Conservation (phyloP, 2,113 vertebrate species). For the Toxotes jaculatrix region DNA sequence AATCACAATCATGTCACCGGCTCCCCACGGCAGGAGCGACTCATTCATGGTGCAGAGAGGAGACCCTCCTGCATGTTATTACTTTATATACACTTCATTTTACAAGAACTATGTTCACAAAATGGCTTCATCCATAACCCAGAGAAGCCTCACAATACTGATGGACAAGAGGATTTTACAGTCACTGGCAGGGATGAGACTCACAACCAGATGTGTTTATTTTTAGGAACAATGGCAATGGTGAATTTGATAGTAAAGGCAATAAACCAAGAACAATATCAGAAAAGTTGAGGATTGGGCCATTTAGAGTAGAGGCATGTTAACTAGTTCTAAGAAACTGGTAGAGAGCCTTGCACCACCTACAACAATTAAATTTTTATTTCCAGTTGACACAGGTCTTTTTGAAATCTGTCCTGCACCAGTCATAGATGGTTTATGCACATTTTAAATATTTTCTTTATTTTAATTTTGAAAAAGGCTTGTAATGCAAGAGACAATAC, state of each 20-base stretch:
- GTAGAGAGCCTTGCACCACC: slow-evolving; percentile 27
- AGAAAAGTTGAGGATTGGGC: slow-evolving; percentile 21
- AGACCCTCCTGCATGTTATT: slow-evolving; percentile 81
- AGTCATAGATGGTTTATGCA: background rate
- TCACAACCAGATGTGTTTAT: slow-evolving; percentile 13
- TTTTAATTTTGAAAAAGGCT: background rate
- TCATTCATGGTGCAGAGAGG: slow-evolving; percentile 84
- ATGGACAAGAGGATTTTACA: slow-evolving; percentile 53
- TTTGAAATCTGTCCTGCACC: slow-evolving; percentile 1
- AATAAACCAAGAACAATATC: background rate
- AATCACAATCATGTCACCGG: slow-evolving; percentile 87
- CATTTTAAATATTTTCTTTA: background rate
- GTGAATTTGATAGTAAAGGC: slow-evolving; percentile 10
- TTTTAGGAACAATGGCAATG: slow-evolving; percentile 19
- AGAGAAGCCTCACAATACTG: slow-evolving; percentile 42
- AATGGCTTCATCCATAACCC: slow-evolving; percentile 74
- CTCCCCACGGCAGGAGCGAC: slow-evolving; percentile 82
- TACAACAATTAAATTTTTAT: slow-evolving; percentile 33
- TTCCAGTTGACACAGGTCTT: slow-evolving; percentile 23
- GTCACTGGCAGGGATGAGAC: slow-evolving; percentile 21
- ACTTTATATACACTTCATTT: slow-evolving; percentile 81
- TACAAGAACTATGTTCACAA: slow-evolving; percentile 77
- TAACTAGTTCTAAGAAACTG: slow-evolving; percentile 27
- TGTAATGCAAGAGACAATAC: slow-evolving; percentile 26
- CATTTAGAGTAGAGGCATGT: slow-evolving; percentile 19